Percentiles rank a stretch among this genome's conserved stretches.
Evolutionary conservation across 2,797 vertebrate species (phyloP).

Genomic region (Ctenopoma multispine): DNA sequence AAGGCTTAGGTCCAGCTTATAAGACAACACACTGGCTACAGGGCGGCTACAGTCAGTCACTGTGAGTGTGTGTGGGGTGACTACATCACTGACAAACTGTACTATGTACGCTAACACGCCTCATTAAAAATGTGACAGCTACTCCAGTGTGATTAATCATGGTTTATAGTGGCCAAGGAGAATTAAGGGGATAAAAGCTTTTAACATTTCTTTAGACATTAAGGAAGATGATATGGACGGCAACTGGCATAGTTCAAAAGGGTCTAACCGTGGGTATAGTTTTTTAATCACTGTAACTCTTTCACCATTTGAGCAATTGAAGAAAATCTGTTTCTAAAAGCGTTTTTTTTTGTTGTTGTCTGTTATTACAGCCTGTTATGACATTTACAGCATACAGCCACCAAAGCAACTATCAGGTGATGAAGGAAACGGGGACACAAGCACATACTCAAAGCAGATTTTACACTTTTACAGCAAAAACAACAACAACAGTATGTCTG

Average conservation of each 20-base stretch:
- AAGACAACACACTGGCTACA: conserved; percentile 54
- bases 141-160: conserved; percentile 66
- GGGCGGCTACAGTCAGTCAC: conserved; percentile 25
- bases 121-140: conserved; percentile 72
- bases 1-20: conserved; percentile 58
- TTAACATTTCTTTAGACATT: conserved; percentile 38
- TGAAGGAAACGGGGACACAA: too few species aligned
- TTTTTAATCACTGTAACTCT: too few species aligned
- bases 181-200: conserved; percentile 50
- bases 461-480: too few species aligned
- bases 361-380: too few species aligned
- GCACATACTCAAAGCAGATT: too few species aligned
- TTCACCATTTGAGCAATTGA: too few species aligned
- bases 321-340: too few species aligned
- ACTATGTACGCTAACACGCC: conserved; percentile 58
- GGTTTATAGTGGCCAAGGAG: conserved; percentile 37
- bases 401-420: too few species aligned
- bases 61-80: conserved; percentile 44
- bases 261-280: neutral
- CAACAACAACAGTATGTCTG: too few species aligned
- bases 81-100: conserved; percentile 53
- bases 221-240: conserved; percentile 28
- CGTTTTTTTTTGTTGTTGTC: too few species aligned
- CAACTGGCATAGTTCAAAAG: conserved; percentile 33
- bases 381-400: too few species aligned